These are phyloP conservation scores for Mythimna ferrago DNA, from an alignment of 2,888 invertebrate genomes.

Conservation along the genomic window DNA sequence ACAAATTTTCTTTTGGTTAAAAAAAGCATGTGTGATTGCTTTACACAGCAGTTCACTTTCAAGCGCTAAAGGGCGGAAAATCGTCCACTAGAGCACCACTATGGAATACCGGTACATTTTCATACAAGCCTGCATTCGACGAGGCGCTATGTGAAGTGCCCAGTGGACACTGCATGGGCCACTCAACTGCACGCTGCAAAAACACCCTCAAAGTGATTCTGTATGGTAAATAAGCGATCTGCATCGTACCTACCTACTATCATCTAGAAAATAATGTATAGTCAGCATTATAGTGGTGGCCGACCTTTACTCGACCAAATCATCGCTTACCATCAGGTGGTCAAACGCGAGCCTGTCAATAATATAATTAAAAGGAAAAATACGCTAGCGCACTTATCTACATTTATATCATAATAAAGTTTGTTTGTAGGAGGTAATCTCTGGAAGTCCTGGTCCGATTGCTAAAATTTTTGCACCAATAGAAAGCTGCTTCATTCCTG, in stretches of 20 bases:
- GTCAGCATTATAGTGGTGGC: not conserved
- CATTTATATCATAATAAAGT: too few species aligned
- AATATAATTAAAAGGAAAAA: too few species aligned
- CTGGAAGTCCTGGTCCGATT: too few species aligned
- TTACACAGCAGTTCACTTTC: not conserved
- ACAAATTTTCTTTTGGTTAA: not conserved
- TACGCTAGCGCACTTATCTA: too few species aligned
- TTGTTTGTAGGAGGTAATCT: too few species aligned
- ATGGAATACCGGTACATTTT: conserved; percentile 15
- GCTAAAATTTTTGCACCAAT: too few species aligned
- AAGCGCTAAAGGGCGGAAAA: conserved; percentile 13
- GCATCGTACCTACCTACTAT: not conserved
- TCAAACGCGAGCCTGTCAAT: too few species aligned
- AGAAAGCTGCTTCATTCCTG: too few species aligned
- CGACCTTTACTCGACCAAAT: too few species aligned
- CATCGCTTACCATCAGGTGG: too few species aligned
- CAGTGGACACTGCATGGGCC: not conserved
- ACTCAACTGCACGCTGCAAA: conserved; percentile 38
- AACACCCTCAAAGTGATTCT: conserved; percentile 37
- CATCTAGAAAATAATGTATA: not conserved
- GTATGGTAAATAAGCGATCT: conserved; percentile 16
- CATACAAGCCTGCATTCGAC: conserved; percentile 9
- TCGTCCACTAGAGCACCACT: not conserved
- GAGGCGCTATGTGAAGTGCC: conserved; percentile 11
- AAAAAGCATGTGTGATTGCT: not conserved